phyloP scores from a whole-genome alignment of 1,140 invertebrate genomes.

The Yoshiicerus persimilis region DNA sequence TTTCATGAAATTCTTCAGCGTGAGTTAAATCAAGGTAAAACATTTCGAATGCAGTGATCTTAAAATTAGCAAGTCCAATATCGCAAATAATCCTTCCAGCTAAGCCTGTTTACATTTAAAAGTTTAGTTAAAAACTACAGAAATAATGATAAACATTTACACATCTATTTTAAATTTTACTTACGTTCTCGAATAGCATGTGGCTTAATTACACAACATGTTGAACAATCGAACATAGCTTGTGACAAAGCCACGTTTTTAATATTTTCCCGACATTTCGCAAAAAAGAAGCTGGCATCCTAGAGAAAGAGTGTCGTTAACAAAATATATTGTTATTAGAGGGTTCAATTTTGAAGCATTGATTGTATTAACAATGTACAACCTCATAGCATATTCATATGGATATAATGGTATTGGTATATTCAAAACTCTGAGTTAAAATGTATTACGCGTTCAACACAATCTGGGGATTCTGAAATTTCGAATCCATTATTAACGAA shows the following conservation, averaged over 20 bases:
- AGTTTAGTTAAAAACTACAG: not conserved
- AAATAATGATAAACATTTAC: not conserved
- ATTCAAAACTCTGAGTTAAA: not conserved
- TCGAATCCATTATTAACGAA: constrained; percentile 70
- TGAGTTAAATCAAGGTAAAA: constrained; percentile 74
- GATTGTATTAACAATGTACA: too few species aligned
- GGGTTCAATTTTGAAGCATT: too few species aligned
- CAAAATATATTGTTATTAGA: constrained; percentile 16
- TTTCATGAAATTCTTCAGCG: constrained; percentile 88
- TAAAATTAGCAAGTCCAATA: constrained; percentile 73
- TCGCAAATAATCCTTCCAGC: constrained; percentile 70
- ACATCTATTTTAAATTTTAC: not conserved
- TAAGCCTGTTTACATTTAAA: constrained; percentile 51
- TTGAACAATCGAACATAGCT: constrained; percentile 65
- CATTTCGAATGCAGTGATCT: constrained; percentile 77
- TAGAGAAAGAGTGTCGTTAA: constrained; percentile 47
- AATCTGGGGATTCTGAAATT: constrained; percentile 62
- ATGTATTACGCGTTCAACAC: constrained; percentile 58
- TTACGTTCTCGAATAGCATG: constrained; percentile 75
- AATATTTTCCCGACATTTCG: constrained; percentile 53
- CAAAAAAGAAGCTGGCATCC: constrained; percentile 70
- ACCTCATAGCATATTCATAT: not conserved
- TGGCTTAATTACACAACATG: constrained; percentile 89
- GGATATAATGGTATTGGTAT: not conserved
- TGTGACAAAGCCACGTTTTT: constrained; percentile 23